phyloP scores from a whole-genome alignment of 2,888 invertebrate genomes.

The Agelastica alni region DNA sequence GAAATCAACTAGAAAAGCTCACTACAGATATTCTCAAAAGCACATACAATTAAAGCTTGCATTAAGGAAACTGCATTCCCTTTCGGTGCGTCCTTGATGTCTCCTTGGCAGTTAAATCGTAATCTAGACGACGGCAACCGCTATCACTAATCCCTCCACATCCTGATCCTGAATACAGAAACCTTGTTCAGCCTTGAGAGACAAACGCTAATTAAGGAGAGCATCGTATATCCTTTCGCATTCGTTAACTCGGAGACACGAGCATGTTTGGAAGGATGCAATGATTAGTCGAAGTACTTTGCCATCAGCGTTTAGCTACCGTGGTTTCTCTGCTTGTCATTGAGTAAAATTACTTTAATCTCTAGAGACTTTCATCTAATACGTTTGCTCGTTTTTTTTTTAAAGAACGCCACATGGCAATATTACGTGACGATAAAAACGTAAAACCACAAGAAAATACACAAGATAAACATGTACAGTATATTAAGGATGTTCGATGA shows the following conservation, averaged over 20 bases:
- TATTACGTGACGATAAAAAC: too few relatives aligned
- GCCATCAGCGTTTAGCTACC: too few relatives aligned
- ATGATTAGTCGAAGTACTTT: not conserved
- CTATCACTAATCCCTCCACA: slow-evolving; percentile 8
- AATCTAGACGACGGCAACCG: slow-evolving; percentile 11
- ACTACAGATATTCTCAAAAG: too few relatives aligned
- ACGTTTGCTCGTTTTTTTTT: too few relatives aligned
- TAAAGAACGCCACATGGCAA: too few relatives aligned
- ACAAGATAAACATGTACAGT: too few relatives aligned
- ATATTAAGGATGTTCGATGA: too few relatives aligned
- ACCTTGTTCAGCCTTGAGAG: slow-evolving; percentile 6
- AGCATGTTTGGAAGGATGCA: not conserved
- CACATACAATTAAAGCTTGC: not conserved
- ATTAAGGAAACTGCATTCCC: slow-evolving; percentile 1
- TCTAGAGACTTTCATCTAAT: too few relatives aligned
- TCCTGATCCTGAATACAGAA: slow-evolving; percentile 11
- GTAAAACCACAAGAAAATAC: too few relatives aligned
- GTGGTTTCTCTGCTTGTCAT: too few relatives aligned
- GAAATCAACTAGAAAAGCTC: too few relatives aligned
- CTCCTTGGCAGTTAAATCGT: slow-evolving; percentile 6
- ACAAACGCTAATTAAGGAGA: slow-evolving; percentile 1
- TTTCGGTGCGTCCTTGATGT: slow-evolving; percentile 3
- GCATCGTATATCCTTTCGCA: not conserved
- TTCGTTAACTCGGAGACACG: not conserved
- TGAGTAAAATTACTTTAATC: too few relatives aligned